Percentiles rank a stretch among this genome's conserved stretches.
Conservation (phyloP, 2,113 vertebrate genomes). For the Leiothrix lutea region DNA sequence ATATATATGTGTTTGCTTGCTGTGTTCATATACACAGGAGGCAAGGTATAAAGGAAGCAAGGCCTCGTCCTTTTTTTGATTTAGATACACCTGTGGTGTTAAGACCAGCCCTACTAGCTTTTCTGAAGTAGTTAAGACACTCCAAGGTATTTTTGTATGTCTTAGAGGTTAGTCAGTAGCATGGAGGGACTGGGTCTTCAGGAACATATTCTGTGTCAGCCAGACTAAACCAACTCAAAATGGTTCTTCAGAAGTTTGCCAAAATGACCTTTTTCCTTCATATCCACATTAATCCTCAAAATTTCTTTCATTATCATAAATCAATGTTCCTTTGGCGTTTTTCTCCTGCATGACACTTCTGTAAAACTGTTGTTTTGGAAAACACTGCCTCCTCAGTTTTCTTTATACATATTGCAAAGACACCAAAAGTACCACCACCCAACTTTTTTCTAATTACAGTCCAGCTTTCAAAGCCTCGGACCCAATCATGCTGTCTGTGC, state of each 20-base stretch:
- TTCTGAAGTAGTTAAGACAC: background rate
- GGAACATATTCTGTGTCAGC: background rate
- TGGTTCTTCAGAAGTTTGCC: background rate
- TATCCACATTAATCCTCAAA: background rate
- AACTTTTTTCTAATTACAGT: background rate
- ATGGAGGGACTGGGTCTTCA: background rate
- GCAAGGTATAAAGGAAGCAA: background rate
- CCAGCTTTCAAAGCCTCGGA: background rate
- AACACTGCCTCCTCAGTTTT: background rate
- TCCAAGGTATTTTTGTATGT: background rate
- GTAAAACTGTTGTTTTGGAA: background rate
- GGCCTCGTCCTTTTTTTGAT: background rate
- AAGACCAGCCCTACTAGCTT: background rate
- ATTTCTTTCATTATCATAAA: background rate
- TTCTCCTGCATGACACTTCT: background rate
- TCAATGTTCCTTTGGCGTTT: background rate
- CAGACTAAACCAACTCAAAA: background rate
- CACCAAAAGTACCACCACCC: background rate
- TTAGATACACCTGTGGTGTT: background rate
- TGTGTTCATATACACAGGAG: background rate
- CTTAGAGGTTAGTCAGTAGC: background rate
- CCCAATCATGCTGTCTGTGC: background rate
- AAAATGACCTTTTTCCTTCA: background rate
- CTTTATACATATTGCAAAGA: background rate
- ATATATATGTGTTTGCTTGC: background rate